These are phyloP conservation scores for Cylindroiulus punctatus DNA, from an alignment of 2,888 invertebrate species.

Conservation along the genomic window DNA sequence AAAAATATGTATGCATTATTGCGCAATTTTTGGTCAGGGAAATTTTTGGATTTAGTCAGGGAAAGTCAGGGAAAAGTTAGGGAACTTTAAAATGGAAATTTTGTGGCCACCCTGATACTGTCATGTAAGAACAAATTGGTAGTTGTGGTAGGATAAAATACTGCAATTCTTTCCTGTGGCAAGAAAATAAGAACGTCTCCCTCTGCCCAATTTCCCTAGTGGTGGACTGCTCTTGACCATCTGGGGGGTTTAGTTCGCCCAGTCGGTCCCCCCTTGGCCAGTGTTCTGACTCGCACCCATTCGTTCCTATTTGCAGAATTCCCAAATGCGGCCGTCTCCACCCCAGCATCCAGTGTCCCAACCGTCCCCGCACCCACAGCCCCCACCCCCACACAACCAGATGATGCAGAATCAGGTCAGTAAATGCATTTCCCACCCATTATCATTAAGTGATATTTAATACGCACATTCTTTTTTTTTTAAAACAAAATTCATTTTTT, in stretches of 20 bases:
- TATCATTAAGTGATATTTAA: slow-evolving; percentile 14
- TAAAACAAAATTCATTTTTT: slow-evolving; percentile 20
- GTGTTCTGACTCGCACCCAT: slow-evolving; percentile 53
- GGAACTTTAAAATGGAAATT: no score
- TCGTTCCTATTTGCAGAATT: slow-evolving; percentile 64
- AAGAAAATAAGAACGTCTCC: not conserved
- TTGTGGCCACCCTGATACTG: no score
- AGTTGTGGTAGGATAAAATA: no score
- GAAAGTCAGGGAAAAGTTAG: no score
- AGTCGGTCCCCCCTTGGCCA: not conserved
- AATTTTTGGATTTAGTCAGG: no score
- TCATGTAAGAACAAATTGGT: no score
- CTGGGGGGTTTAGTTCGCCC: not conserved
- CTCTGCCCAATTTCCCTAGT: not conserved
- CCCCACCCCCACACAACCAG: slow-evolving; percentile 81
- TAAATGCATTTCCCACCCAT: slow-evolving; percentile 51
- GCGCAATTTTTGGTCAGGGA: no score
- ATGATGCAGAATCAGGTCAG: slow-evolving; percentile 80
- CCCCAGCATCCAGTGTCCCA: slow-evolving; percentile 81
- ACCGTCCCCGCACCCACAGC: slow-evolving; percentile 84
- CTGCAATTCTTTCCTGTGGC: no score
- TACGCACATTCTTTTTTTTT: not conserved
- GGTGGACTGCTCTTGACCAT: slow-evolving; percentile 5
- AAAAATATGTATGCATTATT: no score
- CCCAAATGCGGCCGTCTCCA: slow-evolving; percentile 69